A percentile compares a stretch with the other conserved stretches of the same genome.
Evolutionary conservation across 2,888 invertebrate species (phyloP).

Genomic region (Metacarcinus magister): DNA sequence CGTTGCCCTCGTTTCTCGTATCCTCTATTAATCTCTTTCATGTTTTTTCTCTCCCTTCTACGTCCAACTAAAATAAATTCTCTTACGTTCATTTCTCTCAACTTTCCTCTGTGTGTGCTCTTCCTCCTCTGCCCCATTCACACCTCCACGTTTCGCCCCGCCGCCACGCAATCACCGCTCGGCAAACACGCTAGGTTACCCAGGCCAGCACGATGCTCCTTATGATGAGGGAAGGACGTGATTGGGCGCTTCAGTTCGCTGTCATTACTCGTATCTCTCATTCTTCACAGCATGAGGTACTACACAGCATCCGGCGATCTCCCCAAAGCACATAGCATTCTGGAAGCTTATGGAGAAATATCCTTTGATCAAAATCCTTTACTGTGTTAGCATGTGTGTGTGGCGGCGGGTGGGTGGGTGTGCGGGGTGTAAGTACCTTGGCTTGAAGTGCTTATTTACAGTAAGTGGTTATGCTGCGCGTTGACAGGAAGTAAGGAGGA

Average conservation of each 20-base stretch:
- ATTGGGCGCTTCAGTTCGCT: background rate
- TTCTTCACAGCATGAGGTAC: background rate
- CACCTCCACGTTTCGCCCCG: background rate
- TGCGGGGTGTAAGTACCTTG: background rate
- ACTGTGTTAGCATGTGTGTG: background rate
- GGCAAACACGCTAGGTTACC: background rate
- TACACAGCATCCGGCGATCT: background rate
- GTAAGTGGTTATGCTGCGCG: background rate
- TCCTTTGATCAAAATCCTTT: too few species aligned
- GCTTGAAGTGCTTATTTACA: background rate
- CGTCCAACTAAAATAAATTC: conserved; percentile 23
- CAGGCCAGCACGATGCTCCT: background rate
- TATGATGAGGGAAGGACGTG: background rate
- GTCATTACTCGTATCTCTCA: background rate
- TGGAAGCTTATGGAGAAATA: background rate
- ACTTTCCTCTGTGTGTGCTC: background rate
- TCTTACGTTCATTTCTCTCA: conserved; percentile 28
- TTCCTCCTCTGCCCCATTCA: background rate
- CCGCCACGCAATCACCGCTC: background rate
- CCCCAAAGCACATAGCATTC: background rate
- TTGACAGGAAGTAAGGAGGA: background rate
- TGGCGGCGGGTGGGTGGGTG: background rate
- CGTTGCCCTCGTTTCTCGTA: background rate
- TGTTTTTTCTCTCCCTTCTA: background rate
- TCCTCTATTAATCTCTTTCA: background rate